Percentiles rank a stretch among this genome's conserved stretches.
Evolutionary conservation across 2,888 invertebrate species (phyloP).

Genomic region (Choreutis nemorana): DNA sequence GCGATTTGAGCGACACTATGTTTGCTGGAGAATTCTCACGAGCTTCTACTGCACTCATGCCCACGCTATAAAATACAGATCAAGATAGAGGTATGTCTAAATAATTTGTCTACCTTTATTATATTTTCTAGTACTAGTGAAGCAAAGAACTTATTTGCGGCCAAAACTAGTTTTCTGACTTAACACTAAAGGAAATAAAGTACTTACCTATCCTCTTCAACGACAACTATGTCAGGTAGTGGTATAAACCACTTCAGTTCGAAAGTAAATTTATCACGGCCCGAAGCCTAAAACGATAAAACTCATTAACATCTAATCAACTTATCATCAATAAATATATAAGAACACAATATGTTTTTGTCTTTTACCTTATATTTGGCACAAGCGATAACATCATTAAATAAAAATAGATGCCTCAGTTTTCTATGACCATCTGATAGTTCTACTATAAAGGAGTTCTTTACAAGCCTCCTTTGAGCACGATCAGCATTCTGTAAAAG

Average conservation of each 20-base stretch:
- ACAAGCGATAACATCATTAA: slow-evolving; percentile 94
- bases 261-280: slow-evolving; percentile 88
- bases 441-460: slow-evolving; percentile 95
- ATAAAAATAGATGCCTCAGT: slow-evolving; percentile 90
- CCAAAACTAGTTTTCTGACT: too few species aligned
- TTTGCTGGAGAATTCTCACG: slow-evolving; percentile 79
- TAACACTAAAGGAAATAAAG: too few species aligned
- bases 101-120: too few species aligned
- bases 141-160: too few species aligned
- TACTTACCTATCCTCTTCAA: slow-evolving; percentile 77
- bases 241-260: slow-evolving; percentile 95
- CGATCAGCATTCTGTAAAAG: slow-evolving; percentile 74
- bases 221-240: slow-evolving; percentile 80
- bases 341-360: not conserved
- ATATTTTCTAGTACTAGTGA: too few species aligned
- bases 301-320: not conserved
- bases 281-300: slow-evolving; percentile 67
- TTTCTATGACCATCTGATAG: slow-evolving; percentile 88
- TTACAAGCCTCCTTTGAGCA: slow-evolving; percentile 87
- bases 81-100: slow-evolving; percentile 67
- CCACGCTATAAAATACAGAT: too few species aligned
- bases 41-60: slow-evolving; percentile 26
- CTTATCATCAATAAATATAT: not conserved
- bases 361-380: slow-evolving; percentile 84
- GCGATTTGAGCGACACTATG: slow-evolving; percentile 83